These are phyloP conservation scores for Nettapus auritus DNA, from an alignment of 2,113 vertebrate species.

Conservation along the genomic window DNA sequence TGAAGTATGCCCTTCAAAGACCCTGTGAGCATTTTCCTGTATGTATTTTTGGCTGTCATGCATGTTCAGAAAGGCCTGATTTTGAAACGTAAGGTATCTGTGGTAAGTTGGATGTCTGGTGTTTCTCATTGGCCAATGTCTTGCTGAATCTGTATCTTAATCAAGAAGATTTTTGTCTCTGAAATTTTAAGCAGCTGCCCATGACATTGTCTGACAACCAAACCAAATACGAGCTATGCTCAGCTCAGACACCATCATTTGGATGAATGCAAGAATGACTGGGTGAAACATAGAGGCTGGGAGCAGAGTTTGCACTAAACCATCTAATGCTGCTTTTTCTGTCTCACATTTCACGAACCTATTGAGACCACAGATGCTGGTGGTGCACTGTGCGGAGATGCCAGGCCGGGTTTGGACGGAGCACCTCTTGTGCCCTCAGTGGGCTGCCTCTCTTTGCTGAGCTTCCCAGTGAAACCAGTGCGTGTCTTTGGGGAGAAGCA, in stretches of 20 bases:
- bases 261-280: neutral
- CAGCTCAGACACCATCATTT: neutral
- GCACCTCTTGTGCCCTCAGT: fast-evolving
- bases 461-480: neutral
- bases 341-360: neutral
- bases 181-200: neutral
- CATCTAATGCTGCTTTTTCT: neutral
- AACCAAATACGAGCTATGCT: neutral
- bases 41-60: neutral
- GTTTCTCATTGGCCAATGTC: neutral
- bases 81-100: neutral
- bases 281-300: neutral
- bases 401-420: neutral
- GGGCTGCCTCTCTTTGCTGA: neutral
- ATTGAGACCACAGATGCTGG: neutral
- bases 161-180: neutral
- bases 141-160: neutral
- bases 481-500: neutral
- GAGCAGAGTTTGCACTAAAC: neutral
- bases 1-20: neutral
- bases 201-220: fast-evolving
- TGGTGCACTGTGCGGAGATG: neutral
- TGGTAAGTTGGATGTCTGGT: neutral
- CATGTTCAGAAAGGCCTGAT: neutral
- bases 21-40: neutral